A percentile compares a stretch with the other conserved stretches of the same genome.
phyloP scores from a whole-genome alignment of 2,797 vertebrate genomes.

The Lithobates pipiens region DNA sequence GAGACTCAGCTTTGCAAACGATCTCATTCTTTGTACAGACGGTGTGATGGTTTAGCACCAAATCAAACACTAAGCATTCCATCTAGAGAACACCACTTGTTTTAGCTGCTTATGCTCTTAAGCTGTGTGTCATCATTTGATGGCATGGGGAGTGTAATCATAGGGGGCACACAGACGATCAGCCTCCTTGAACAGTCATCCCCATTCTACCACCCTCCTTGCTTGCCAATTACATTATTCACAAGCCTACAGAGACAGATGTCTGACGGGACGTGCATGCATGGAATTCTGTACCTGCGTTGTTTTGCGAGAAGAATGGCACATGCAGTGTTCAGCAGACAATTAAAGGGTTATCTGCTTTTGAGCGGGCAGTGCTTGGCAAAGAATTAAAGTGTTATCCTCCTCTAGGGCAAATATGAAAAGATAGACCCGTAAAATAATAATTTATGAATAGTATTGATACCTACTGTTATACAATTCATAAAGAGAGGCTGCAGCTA shows the following conservation, averaged over 20 bases:
- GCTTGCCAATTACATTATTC: constrained; percentile 1
- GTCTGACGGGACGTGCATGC: background rate
- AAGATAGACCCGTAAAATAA: background rate
- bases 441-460: background rate
- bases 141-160: background rate
- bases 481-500: no score
- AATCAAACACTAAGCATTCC: constrained; percentile 28
- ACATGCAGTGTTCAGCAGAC: background rate
- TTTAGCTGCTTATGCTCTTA: background rate
- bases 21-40: constrained; percentile 36
- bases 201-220: background rate
- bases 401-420: no score
- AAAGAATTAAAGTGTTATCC: background rate
- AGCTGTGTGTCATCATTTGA: constrained; percentile 1
- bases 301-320: background rate
- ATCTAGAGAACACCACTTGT: background rate
- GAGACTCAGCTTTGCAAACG: constrained; percentile 25
- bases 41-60: constrained; percentile 36
- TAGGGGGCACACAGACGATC: constrained; percentile 1
- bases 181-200: background rate
- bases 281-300: background rate
- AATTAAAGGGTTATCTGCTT: background rate
- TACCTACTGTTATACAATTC: no score
- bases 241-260: background rate
- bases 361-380: background rate